These are phyloP conservation scores for Drosophila baimaii DNA, from an alignment of 1,140 invertebrate genomes.

Conservation along the genomic window DNA sequence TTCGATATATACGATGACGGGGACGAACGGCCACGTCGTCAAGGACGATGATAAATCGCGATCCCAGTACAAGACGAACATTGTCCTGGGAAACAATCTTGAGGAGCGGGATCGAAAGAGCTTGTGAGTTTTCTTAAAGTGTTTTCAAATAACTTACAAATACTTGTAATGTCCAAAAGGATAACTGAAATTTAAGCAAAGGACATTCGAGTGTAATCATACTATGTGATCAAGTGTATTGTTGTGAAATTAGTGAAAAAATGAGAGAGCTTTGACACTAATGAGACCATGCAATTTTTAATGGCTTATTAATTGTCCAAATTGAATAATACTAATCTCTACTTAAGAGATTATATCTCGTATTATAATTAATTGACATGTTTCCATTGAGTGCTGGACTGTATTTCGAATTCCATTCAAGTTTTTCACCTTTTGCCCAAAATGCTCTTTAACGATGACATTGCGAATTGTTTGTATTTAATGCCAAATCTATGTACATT, in stretches of 20 bases:
- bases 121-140: slow-evolving; percentile 60
- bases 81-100: slow-evolving; percentile 59
- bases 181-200: neutral
- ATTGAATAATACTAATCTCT: neutral
- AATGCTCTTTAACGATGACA: slow-evolving; percentile 40
- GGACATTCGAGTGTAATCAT: neutral
- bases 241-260: neutral
- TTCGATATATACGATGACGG: slow-evolving; percentile 54
- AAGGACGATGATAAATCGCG: slow-evolving; percentile 64
- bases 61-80: slow-evolving; percentile 72
- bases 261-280: neutral
- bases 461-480: slow-evolving; percentile 12
- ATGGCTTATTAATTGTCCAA: neutral
- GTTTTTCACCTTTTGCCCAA: slow-evolving; percentile 11
- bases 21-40: slow-evolving; percentile 56
- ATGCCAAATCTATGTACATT: neutral
- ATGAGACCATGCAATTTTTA: neutral
- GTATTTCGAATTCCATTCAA: slow-evolving; percentile 19
- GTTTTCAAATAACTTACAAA: neutral
- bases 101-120: slow-evolving; percentile 52
- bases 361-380: slow-evolving; percentile 19
- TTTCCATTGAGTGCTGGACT: slow-evolving; percentile 5
- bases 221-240: neutral
- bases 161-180: neutral
- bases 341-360: neutral